Conservation (phyloP, 2,888 invertebrate species). For the Nomada goodeniana region DNA sequence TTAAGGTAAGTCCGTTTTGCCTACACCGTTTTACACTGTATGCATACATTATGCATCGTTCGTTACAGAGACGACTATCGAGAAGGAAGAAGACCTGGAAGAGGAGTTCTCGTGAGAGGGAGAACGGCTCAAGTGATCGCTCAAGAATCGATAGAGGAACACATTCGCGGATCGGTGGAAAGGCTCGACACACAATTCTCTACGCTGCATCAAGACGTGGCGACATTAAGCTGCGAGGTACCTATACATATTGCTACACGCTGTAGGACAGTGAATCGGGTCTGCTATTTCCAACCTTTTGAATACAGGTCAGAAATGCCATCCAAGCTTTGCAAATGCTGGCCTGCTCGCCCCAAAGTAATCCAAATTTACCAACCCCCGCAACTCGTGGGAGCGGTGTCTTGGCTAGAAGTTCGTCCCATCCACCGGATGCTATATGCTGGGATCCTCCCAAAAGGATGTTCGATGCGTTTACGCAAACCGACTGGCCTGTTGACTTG, state of each 20-base stretch:
- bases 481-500: slow-evolving; percentile 87
- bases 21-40: background rate
- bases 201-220: slow-evolving; percentile 93
- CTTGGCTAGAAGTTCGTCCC: slow-evolving; percentile 92
- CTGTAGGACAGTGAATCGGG: background rate
- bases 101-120: slow-evolving; percentile 75
- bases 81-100: slow-evolving; percentile 72
- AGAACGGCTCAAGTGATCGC: slow-evolving; percentile 74
- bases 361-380: slow-evolving; percentile 90
- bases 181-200: slow-evolving; percentile 93
- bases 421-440: slow-evolving; percentile 93
- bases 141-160: slow-evolving; percentile 79
- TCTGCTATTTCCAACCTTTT: background rate
- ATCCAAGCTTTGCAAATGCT: slow-evolving; percentile 94
- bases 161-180: slow-evolving; percentile 86
- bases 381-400: slow-evolving; percentile 83
- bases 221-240: slow-evolving; percentile 93
- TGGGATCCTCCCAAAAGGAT: slow-evolving; percentile 86
- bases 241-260: background rate
- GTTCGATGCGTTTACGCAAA: slow-evolving; percentile 86
- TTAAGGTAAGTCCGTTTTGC: slow-evolving; percentile 83
- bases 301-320: slow-evolving; percentile 90
- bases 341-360: slow-evolving; percentile 93
- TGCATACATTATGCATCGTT: background rate
- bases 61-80: slow-evolving; percentile 76